Percentiles rank a stretch among this genome's conserved stretches.
phyloP scores from a whole-genome alignment of 2,888 invertebrate species.

The Villa cingulata region DNA sequence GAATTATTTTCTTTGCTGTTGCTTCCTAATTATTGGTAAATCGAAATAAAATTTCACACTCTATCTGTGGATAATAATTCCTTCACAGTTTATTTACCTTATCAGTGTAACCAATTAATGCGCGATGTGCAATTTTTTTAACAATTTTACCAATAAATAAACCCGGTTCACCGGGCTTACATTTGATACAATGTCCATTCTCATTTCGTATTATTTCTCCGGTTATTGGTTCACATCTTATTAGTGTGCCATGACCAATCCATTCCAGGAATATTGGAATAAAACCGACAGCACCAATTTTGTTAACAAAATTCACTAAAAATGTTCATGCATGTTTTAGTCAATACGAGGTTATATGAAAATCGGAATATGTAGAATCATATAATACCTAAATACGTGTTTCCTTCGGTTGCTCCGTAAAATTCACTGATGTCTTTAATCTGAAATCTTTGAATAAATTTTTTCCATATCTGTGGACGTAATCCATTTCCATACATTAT shows the following conservation, averaged over 20 bases:
- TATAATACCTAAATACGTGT: slow-evolving; percentile 65
- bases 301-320: slow-evolving; percentile 78
- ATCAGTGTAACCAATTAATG: slow-evolving; percentile 52
- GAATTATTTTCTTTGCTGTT: slow-evolving; percentile 71
- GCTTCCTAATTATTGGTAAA: slow-evolving; percentile 40
- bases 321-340: too few relatives aligned
- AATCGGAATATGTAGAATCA: too few relatives aligned
- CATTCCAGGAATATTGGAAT: slow-evolving; percentile 48
- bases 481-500: slow-evolving; percentile 92
- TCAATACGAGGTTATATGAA: too few relatives aligned
- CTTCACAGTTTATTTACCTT: too few relatives aligned
- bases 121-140: slow-evolving; percentile 40
- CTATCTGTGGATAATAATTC: too few relatives aligned
- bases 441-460: slow-evolving; percentile 63
- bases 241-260: slow-evolving; percentile 52
- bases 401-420: slow-evolving; percentile 96
- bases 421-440: slow-evolving; percentile 77
- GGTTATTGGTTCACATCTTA: slow-evolving; percentile 49
- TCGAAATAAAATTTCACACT: background rate
- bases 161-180: slow-evolving; percentile 74
- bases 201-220: slow-evolving; percentile 60
- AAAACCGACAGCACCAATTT: slow-evolving; percentile 84
- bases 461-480: slow-evolving; percentile 83
- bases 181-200: slow-evolving; percentile 63
- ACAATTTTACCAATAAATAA: slow-evolving; percentile 63